These are phyloP conservation scores for Drosophila lacicola DNA, from an alignment of 2,888 invertebrate species.

Conservation along the genomic window DNA sequence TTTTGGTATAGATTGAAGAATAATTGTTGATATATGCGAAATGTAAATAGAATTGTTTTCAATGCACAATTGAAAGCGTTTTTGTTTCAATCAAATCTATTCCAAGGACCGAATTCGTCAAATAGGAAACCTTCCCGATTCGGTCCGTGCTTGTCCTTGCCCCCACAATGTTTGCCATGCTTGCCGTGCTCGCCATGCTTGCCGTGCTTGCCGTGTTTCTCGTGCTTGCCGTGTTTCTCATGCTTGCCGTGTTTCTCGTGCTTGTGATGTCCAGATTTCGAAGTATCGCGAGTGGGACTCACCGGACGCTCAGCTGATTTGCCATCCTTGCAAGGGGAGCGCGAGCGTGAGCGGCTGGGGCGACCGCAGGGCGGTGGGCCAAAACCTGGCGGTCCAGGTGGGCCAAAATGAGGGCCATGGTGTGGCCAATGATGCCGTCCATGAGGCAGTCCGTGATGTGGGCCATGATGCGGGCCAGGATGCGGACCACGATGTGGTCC, in stretches of 20 bases:
- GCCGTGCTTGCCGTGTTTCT: not conserved
- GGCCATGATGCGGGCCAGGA: constrained; percentile 5
- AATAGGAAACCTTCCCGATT: not conserved
- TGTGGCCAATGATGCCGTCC: constrained; percentile 7
- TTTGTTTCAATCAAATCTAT: no score
- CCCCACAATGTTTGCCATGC: constrained; percentile 4
- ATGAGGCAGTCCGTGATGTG: constrained; percentile 1
- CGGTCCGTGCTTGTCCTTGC: not conserved
- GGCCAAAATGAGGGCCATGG: constrained; percentile 10
- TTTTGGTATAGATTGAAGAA: constrained; percentile 11
- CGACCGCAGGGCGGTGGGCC: constrained; percentile 1
- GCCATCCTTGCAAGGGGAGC: constrained; percentile 2
- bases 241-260: constrained; percentile 12
- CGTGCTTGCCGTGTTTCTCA: not conserved
- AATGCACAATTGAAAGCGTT: not conserved
- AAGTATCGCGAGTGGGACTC: constrained; percentile 6
- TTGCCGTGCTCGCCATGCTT: constrained; percentile 9
- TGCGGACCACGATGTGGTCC: constrained; percentile 4
- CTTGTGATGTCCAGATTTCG: constrained; percentile 9
- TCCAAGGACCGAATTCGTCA: not conserved
- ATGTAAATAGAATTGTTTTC: not conserved
- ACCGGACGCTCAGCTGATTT: constrained; percentile 5
- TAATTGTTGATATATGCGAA: constrained; percentile 20
- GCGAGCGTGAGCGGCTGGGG: constrained; percentile 22
- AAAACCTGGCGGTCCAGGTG: constrained; percentile 5